A percentile compares a stretch with the other conserved stretches of the same genome.
These are phyloP conservation scores for Halocaridina rubra DNA, from an alignment of 2,888 invertebrate species.

Conservation along the genomic window DNA sequence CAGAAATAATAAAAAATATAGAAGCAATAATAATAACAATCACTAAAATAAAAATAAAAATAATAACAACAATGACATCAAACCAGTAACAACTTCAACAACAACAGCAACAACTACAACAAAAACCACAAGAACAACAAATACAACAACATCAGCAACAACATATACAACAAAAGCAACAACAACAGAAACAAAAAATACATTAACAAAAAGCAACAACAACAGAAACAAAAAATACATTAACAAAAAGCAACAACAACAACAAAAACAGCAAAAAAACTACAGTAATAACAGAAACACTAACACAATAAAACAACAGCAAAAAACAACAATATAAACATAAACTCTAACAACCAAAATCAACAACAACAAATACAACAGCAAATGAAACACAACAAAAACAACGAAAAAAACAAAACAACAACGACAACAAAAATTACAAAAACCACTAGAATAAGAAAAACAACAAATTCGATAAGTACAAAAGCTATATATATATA, in stretches of 20 bases:
- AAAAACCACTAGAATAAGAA: too few species aligned
- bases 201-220: neutral
- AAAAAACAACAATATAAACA: neutral
- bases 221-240: neutral
- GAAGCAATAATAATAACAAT: neutral
- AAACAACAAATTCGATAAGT: too few species aligned
- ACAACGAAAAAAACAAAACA: too few species aligned
- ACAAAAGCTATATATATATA: too few species aligned
- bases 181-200: neutral
- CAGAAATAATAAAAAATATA: neutral
- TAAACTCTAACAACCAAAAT: neutral
- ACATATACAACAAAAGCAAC: neutral
- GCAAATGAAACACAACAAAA: too few species aligned
- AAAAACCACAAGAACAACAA: neutral
- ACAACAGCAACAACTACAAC: neutral
- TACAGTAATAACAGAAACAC: neutral
- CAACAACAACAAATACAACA: too few species aligned
- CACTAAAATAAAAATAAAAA: neutral
- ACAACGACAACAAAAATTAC: too few species aligned
- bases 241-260: neutral
- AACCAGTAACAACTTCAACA: neutral
- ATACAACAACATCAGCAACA: neutral
- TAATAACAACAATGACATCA: constrained; percentile 2
- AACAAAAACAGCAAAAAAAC: neutral
- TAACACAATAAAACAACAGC: neutral